phyloP scores from a whole-genome alignment of 2,113 vertebrate species.

The Nothoprocta perdicaria region DNA sequence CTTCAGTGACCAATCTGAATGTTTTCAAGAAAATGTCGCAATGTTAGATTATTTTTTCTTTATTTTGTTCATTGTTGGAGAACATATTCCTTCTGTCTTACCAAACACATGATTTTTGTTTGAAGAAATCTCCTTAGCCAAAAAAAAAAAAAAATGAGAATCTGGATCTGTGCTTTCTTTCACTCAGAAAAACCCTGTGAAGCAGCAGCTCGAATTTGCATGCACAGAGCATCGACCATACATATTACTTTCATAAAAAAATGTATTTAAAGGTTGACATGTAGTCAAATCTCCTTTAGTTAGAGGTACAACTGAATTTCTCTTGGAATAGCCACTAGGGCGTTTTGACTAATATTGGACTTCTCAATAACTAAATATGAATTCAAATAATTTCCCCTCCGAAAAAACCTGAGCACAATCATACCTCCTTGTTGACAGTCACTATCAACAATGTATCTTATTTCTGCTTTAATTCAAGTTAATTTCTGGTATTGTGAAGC shows the following conservation, averaged over 20 bases:
- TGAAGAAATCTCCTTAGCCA: conserved; percentile 3
- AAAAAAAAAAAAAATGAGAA: neutral
- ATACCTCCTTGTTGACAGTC: neutral
- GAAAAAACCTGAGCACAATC: neutral
- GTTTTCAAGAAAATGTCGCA: neutral
- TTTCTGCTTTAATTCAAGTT: conserved; percentile 4
- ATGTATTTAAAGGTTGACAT: neutral
- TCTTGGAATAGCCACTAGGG: neutral
- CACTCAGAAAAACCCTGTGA: conserved; percentile 31
- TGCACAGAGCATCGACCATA: neutral
- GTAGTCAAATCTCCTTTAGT: neutral
- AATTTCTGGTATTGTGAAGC: neutral
- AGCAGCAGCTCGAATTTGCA: neutral
- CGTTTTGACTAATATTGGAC: neutral
- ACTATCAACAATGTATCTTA: neutral
- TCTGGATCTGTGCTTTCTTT: conserved; percentile 15
- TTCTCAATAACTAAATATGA: neutral
- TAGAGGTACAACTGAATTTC: neutral
- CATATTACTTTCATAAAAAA: neutral
- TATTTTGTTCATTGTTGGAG: neutral
- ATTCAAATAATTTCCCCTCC: neutral
- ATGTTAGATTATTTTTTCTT: neutral
- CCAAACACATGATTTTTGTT: neutral
- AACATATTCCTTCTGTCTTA: neutral
- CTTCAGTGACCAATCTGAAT: neutral